Percentiles rank a stretch among this genome's conserved stretches.
Evolutionary conservation across 23 tunicate genomes (phyloP).

Genomic region (Corella eumyota): DNA sequence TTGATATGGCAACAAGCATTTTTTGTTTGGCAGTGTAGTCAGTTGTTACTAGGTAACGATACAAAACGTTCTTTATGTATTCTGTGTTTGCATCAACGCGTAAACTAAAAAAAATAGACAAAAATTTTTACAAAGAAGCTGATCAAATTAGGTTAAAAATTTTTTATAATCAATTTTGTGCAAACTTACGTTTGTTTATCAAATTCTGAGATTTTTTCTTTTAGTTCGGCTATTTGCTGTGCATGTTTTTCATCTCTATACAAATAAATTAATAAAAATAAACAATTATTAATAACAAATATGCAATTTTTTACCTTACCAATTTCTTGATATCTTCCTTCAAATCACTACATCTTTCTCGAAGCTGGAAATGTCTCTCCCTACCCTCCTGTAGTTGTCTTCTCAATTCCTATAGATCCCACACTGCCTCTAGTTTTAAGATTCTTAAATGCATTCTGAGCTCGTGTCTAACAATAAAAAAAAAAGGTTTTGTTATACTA

Average conservation of each 20-base stretch:
- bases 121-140: not conserved
- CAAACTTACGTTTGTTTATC: conserved; percentile 36
- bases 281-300: too few relatives aligned
- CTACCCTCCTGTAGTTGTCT: conserved; percentile 57
- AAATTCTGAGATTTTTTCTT: conserved; percentile 40
- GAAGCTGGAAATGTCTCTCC: conserved; percentile 65
- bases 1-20: conserved; percentile 71
- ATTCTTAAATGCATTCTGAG: conserved; percentile 70
- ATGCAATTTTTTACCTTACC: too few relatives aligned
- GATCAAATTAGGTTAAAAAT: not conserved
- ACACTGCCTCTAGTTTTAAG: conserved; percentile 27
- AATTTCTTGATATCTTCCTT: conserved; percentile 29
- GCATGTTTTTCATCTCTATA: conserved; percentile 71
- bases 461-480: conserved; percentile 26
- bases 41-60: conserved; percentile 54
- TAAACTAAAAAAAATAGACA: conserved; percentile 11
- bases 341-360: conserved; percentile 46
- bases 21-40: conserved; percentile 50
- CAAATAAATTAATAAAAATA: too few relatives aligned
- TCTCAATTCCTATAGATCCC: conserved; percentile 32
- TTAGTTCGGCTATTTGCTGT: conserved; percentile 43
- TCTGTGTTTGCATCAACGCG: conserved; percentile 90
- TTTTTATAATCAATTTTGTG: not conserved
- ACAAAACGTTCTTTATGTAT: conserved; percentile 76
- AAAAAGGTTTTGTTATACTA: too few relatives aligned